Percentiles rank a stretch among this genome's conserved stretches.
Conservation (phyloP, 2,797 vertebrate species). For the Anniella stebbinsi region DNA sequence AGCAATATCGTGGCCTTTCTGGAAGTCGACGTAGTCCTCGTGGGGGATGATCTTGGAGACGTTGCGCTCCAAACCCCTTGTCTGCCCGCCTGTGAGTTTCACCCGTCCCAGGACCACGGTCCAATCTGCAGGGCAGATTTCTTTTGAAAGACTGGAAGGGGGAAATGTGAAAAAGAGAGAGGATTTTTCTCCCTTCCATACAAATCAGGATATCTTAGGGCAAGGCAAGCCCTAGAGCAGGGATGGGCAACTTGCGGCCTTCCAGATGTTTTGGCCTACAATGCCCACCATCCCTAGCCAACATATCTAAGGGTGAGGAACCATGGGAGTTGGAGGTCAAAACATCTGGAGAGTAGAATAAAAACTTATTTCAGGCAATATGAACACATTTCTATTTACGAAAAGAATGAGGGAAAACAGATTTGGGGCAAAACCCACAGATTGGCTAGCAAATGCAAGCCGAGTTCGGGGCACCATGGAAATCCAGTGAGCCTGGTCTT, state of each 20-base stretch:
- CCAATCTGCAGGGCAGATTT: constrained; percentile 48
- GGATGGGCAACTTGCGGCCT: not conserved
- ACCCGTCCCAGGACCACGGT: constrained; percentile 69
- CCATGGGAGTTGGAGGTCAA: too few species aligned
- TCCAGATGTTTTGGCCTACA: not conserved
- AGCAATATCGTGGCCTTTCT: constrained; percentile 68
- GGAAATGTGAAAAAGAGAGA: not conserved
- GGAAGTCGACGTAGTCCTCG: constrained; percentile 50
- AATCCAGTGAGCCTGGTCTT: too few species aligned
- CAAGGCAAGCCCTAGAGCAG: not conserved
- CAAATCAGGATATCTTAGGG: not conserved
- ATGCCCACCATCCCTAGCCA: too few species aligned
- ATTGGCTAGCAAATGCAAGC: too few species aligned
- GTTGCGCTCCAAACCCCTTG: not conserved
- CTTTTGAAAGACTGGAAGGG: constrained; percentile 47
- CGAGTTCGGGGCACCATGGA: too few species aligned
- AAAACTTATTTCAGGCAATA: too few species aligned
- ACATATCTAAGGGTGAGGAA: not conserved
- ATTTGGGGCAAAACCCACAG: too few species aligned
- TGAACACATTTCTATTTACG: too few species aligned
- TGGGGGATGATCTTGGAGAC: constrained; percentile 69
- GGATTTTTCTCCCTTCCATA: too few species aligned
- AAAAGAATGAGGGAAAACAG: too few species aligned
- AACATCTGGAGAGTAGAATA: too few species aligned
- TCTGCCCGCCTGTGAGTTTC: constrained; percentile 37